These are phyloP conservation scores for Papilio dardanus DNA, from an alignment of 1,140 invertebrate genomes.

Conservation along the genomic window DNA sequence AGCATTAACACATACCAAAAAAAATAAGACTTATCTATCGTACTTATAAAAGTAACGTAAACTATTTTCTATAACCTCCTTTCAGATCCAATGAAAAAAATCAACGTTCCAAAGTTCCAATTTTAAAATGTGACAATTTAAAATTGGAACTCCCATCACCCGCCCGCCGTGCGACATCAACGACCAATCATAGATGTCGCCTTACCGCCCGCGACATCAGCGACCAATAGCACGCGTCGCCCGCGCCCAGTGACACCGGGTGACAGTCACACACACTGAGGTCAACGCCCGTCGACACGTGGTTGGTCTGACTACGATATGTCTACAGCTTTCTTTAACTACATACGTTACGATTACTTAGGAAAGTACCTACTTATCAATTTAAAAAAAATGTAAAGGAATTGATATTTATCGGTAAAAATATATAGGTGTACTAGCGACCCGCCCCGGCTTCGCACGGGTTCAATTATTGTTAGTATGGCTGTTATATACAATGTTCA, in stretches of 20 bases:
- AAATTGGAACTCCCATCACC: conserved; percentile 56
- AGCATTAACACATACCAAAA: no score
- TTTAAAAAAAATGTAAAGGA: no score
- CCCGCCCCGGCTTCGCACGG: no score
- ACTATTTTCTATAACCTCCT: background rate
- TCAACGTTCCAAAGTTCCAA: background rate
- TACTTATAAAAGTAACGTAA: no score
- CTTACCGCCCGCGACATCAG: conserved; percentile 69
- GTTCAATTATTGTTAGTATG: no score
- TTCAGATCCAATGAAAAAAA: background rate
- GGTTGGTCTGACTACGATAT: conserved; percentile 47
- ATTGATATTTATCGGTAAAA: no score
- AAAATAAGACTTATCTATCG: no score
- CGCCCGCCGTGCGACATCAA: conserved; percentile 70
- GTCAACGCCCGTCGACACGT: conserved; percentile 65
- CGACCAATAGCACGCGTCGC: conserved; percentile 68
- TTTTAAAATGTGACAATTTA: conserved; percentile 39
- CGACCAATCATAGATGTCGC: conserved; percentile 74
- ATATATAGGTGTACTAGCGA: no score
- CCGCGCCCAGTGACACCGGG: conserved; percentile 72
- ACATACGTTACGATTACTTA: no score
- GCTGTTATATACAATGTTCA: no score
- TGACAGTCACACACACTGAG: conserved; percentile 61
- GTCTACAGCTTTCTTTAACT: conserved; percentile 33
- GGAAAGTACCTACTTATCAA: no score